These are phyloP conservation scores for Phaedon cochleariae DNA, from an alignment of 2,888 invertebrate species.

Conservation along the genomic window DNA sequence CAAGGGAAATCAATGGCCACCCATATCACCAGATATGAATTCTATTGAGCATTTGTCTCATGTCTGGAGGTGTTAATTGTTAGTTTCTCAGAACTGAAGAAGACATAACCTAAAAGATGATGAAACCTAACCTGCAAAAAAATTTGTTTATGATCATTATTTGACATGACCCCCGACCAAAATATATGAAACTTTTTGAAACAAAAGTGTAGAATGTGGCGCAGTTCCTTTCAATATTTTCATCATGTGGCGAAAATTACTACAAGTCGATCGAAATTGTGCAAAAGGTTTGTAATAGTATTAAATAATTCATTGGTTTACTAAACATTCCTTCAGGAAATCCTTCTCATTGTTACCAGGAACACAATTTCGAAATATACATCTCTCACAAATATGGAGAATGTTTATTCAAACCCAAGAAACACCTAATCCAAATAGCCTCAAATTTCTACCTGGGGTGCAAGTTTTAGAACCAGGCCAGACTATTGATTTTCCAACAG, in stretches of 20 bases:
- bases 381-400: slow-evolving; percentile 20
- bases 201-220: slow-evolving; percentile 49
- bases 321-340: background rate
- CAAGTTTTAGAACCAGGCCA: slow-evolving; percentile 82
- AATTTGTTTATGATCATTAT: too few species aligned
- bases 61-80: too few species aligned
- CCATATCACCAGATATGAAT: too few species aligned
- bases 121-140: too few species aligned
- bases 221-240: slow-evolving; percentile 47
- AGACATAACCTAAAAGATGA: too few species aligned
- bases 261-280: slow-evolving; percentile 16
- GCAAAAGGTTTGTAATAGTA: background rate
- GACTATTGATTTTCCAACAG: slow-evolving; percentile 92
- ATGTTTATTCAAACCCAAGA: slow-evolving; percentile 99
- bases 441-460: slow-evolving; percentile 94
- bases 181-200: too few species aligned
- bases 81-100: too few species aligned
- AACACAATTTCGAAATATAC: slow-evolving; percentile 2
- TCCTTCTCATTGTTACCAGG: background rate
- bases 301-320: slow-evolving; percentile 1
- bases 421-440: slow-evolving; percentile 97
- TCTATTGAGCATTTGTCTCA: too few species aligned
- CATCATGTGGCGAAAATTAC: slow-evolving; percentile 40
- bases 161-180: too few species aligned
- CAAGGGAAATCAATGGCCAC: too few species aligned